Base-by-base conservation (phyloP, 2,113 vertebrate genomes). In the Paraplagusia blochii region DNA sequence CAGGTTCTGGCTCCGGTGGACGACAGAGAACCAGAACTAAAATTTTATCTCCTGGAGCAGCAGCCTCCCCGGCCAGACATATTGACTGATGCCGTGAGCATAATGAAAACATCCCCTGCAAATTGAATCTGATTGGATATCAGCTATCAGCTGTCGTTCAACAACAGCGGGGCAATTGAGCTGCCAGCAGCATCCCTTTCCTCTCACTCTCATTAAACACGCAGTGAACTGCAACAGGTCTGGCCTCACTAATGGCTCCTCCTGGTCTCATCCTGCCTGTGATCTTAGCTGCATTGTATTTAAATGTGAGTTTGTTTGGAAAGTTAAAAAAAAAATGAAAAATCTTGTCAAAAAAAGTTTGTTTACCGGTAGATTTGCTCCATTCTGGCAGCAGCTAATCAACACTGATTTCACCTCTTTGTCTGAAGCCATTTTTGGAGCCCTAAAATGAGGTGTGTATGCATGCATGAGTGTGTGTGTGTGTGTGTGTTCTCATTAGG, bases 111-210 rank as follows among this genome's bases (percentile, higher is more conserved):
- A 77, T 74, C 46, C 62, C 15, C 57, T 56, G 53, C 65, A 74
- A 80, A 79, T 76, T 72, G 49, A 74, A 73, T 71, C 67, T 79
- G 68, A 86, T 73, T 81, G 72, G 67, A 68, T 79, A 82, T 73
- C 70, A 75, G 60, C 59, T 74, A 64, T 84, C 79, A 59, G 67
- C 54, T 44, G 33, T 52, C 47, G 34, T 66, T 69, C 42, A 73
- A 54, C 71, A 71, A 65, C 66, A 62, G 66, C 53, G 34, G 33
- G 55, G 67, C 45, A 76, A 79, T 75, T 63, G 49, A 83, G 68
- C 62, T 42, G 34, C 48, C 65, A 38, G 55, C 69, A 50, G 39
- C 47, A 2, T 19, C 38, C 34, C 29, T 18, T 48, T 35, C 14
- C 18, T 51, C 33, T 45, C 59, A 33, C 47, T 56, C 44, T 56